Evolutionary conservation across 2,797 vertebrate genomes (phyloP).

Genomic region (Momotus momota): DNA sequence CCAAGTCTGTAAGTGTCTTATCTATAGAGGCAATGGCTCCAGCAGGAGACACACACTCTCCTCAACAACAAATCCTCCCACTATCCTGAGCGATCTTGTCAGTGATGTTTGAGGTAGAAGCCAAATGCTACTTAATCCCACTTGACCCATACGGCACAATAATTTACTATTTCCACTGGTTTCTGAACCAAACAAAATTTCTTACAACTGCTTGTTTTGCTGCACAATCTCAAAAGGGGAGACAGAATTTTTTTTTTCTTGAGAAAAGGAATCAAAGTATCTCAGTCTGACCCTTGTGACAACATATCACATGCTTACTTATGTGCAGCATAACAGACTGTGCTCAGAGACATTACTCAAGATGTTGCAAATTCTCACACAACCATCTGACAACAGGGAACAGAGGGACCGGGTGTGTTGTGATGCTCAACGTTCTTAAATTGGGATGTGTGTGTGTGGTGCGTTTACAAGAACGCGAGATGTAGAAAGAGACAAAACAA

Average conservation of each 20-base stretch:
- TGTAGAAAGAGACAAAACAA: not conserved
- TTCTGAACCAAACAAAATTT: not conserved
- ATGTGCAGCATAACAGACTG: not conserved
- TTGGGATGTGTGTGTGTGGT: too few species aligned
- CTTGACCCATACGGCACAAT: not conserved
- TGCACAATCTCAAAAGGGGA: not conserved
- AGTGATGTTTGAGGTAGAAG: not conserved
- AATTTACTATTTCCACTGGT: not conserved
- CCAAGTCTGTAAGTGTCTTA: not conserved
- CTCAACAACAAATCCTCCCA: not conserved
- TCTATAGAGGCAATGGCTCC: not conserved
- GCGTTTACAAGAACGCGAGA: not conserved
- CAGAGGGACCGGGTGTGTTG: rapidly evolving
- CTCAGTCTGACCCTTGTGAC: not conserved
- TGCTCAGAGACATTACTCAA: not conserved
- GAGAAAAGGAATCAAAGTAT: not conserved
- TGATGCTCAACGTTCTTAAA: not conserved
- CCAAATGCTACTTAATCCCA: not conserved
- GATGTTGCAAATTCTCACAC: not conserved
- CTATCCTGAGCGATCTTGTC: not conserved
- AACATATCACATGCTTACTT: not conserved
- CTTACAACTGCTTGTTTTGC: not conserved
- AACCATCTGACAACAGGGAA: not conserved
- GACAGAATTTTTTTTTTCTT: not conserved
- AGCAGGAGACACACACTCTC: not conserved